Evolutionary conservation across 2,888 invertebrate genomes (phyloP).

Genomic region (Meiosimyza platycephala): DNA sequence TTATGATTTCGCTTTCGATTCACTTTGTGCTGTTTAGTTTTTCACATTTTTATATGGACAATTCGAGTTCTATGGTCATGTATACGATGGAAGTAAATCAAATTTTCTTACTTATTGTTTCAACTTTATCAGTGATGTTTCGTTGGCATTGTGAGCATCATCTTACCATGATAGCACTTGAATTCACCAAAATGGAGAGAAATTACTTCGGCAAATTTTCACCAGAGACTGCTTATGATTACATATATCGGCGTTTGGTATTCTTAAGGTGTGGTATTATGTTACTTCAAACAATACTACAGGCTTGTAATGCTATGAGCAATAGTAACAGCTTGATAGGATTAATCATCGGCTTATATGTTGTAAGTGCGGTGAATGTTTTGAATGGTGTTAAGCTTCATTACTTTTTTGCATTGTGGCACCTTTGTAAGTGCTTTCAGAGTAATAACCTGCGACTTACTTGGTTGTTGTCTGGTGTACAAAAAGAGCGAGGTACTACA

Average conservation of each 20-base stretch:
- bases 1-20: neutral
- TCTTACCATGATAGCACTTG: neutral
- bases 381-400: neutral
- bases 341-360: neutral
- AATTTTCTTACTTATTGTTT: neutral
- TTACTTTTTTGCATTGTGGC: constrained; percentile 6
- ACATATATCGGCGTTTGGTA: neutral
- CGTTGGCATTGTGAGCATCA: neutral
- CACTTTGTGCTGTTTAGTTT: neutral
- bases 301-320: neutral
- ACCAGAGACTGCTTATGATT: neutral
- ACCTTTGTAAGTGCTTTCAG: neutral
- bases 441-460: neutral
- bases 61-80: neutral
- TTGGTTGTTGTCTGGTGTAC: neutral
- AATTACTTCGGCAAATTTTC: neutral
- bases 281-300: neutral
- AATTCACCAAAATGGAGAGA: neutral
- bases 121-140: neutral
- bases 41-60: neutral
- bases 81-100: neutral
- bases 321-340: neutral
- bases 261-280: neutral
- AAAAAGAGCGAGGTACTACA: neutral
- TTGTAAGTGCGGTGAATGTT: neutral